Evolutionary conservation across 2,113 vertebrate species (phyloP), one percentile per base, ranked within the genome.

Genomic region (Penelope pileata): DNA sequence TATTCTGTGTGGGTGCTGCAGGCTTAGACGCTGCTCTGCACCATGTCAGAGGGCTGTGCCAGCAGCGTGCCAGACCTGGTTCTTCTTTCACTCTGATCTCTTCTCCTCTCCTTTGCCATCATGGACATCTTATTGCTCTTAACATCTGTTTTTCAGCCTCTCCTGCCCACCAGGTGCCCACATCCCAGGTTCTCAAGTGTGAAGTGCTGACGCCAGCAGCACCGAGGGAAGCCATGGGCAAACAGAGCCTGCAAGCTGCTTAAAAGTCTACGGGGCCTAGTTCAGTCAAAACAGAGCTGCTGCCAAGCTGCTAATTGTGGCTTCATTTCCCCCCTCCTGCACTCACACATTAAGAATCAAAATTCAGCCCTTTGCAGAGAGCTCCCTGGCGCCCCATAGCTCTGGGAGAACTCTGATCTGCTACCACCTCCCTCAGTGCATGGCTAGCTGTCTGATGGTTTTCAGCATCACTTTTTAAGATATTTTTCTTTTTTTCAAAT

Each of bases 401-500:
- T 90, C 63, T 80, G 58, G 38, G 58, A 24, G 26, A 26, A 74
- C 26, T 66, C 63, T 50, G 42, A 66, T 68, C 60, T 0, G 1
- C 90, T 86, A 63, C 88, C 72, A 81, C 64, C 82, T 87, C 87
- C 70, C 78, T 90, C 27, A 3, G 78, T 69, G 79, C n/a, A 30
- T 26, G 82, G 70, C 53, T 93, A 26, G 53, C 83, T 94, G 54
- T 29, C 86, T 92, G 89, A 78, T 26, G 67, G 79, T 76, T 94
- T 95, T 94, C 91, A 93, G 47, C 51, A 73, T 94, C 83, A 58
- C 75, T 91, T 93, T 68, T 80, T 12, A 91, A 88, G 86, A 67
- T 80, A 86, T 94, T 95, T 94, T 90, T 94, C 58, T 85, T 90
- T 90, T 89, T 94, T 94, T 83, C 92, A 54, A 45, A 85, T 80